Percentiles rank a stretch among this genome's conserved stretches.
Conservation (phyloP, 2,888 invertebrate genomes). For the Agrotis ipsilon region DNA sequence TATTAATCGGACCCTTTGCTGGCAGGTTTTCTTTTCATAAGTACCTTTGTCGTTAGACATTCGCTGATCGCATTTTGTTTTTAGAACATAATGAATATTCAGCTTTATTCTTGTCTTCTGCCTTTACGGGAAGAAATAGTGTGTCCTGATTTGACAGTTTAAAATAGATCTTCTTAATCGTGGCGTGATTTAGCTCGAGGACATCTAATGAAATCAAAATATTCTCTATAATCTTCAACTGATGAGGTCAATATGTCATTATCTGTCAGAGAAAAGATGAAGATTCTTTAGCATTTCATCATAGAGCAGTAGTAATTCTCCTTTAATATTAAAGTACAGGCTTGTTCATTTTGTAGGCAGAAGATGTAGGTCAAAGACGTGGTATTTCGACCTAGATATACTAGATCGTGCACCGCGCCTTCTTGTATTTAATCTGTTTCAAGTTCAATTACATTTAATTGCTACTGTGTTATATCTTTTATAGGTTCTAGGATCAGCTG, state of each 20-base stretch:
- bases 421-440: slow-evolving; percentile 39
- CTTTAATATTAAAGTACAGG: not conserved
- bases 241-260: no score
- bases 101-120: not conserved
- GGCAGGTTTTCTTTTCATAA: not conserved
- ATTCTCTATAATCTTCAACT: not conserved
- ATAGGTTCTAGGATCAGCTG: not conserved
- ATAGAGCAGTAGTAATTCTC: slow-evolving; percentile 1
- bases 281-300: not conserved
- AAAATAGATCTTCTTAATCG: not conserved
- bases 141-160: not conserved
- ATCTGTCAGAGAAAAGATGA: not conserved
- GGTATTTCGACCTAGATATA: slow-evolving; percentile 55
- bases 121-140: not conserved
- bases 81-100: not conserved
- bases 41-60: not conserved
- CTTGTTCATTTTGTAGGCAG: slow-evolving; percentile 38
- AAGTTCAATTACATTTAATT: slow-evolving; percentile 48
- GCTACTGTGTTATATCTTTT: not conserved
- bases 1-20: slow-evolving; percentile 6
- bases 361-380: slow-evolving; percentile 55
- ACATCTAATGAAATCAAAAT: not conserved
- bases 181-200: no score
- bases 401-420: slow-evolving; percentile 31
- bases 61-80: not conserved